Conservation (phyloP, 92 coral and sea anemone genomes). For the Muricea muricata region DNA sequence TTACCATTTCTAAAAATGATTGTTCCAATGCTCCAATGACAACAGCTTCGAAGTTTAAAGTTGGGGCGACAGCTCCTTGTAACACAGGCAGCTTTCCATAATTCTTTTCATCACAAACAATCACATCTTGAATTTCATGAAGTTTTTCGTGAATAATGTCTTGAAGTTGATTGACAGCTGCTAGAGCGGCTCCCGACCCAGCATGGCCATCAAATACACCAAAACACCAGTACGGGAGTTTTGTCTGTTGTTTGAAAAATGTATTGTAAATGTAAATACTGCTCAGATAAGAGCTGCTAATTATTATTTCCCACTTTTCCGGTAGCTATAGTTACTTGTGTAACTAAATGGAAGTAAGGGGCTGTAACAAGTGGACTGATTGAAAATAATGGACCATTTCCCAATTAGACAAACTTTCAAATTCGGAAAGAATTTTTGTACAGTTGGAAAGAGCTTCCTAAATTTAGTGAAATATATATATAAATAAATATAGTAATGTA, state of each 20-base stretch:
- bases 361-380: no score
- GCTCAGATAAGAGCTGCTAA: slow-evolving; percentile 63
- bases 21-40: slow-evolving; percentile 87
- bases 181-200: slow-evolving; percentile 89
- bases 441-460: no score
- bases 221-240: slow-evolving; percentile 94
- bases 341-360: no score
- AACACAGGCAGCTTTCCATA: slow-evolving; percentile 64
- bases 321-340: no score
- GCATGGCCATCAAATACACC: slow-evolving; percentile 99
- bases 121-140: slow-evolving; percentile 77
- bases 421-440: no score
- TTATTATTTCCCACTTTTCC: no score
- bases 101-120: slow-evolving; percentile 75
- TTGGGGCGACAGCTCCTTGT: slow-evolving; percentile 82
- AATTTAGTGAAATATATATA: no score
- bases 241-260: slow-evolving; percentile 80
- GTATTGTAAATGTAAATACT: slow-evolving; percentile 67
- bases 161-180: slow-evolving; percentile 86
- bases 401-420: no score
- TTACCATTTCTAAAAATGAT: slow-evolving; percentile 95
- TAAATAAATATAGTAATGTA: no score
- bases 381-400: no score
- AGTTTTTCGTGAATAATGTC: slow-evolving; percentile 89
- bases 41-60: slow-evolving; percentile 81